A percentile compares a stretch with the other conserved stretches of the same genome.
Evolutionary conservation across 2,888 invertebrate species (phyloP).

Genomic region (Rhaphigaster nebulosa): DNA sequence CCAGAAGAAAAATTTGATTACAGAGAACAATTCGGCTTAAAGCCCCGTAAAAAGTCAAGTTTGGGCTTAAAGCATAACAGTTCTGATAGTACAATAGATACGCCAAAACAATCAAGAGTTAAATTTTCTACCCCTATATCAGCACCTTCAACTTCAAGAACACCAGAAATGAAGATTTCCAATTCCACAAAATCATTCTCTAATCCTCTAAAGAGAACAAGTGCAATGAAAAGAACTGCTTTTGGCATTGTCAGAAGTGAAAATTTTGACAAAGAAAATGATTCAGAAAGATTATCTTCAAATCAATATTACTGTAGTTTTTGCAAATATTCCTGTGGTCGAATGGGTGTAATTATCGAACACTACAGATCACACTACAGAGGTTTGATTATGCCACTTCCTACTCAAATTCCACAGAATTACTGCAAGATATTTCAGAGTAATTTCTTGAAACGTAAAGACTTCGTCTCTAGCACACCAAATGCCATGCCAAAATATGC

Average conservation of each 20-base stretch:
- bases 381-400: neutral
- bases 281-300: neutral
- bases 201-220: neutral
- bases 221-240: neutral
- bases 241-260: neutral
- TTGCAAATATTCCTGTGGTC: neutral
- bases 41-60: constrained; percentile 68
- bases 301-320: neutral
- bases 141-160: constrained; percentile 41
- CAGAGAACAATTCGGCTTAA: constrained; percentile 72
- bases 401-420: constrained; percentile 10
- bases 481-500: neutral
- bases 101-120: constrained; percentile 20
- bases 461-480: constrained; percentile 1
- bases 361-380: constrained; percentile 27
- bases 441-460: constrained; percentile 29
- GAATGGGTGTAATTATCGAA: neutral
- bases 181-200: constrained; percentile 25
- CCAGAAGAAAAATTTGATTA: constrained; percentile 73
- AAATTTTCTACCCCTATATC: constrained; percentile 40
- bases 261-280: neutral
- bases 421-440: neutral
- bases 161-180: constrained; percentile 66
- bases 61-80: constrained; percentile 66
- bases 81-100: constrained; percentile 60